Percentiles rank a stretch among this genome's conserved stretches.
phyloP scores from a whole-genome alignment of 1,140 invertebrate genomes.

The Heliconius eleuchia region DNA sequence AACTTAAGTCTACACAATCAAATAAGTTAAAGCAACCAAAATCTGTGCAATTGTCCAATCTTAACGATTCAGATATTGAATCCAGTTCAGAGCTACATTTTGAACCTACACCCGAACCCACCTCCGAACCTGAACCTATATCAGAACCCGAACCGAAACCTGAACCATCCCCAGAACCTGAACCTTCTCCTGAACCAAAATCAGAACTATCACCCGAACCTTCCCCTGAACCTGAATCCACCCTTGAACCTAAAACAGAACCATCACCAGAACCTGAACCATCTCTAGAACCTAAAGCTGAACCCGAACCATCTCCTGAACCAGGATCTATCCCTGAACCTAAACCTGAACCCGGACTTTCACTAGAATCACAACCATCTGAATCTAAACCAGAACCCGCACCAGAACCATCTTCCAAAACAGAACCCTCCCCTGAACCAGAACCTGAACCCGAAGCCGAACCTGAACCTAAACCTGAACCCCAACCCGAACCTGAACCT shows the following conservation, averaged over 20 bases:
- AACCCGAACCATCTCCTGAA: constrained; percentile 78
- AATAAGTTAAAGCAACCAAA: constrained; percentile 79
- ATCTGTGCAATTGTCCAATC: constrained; percentile 53
- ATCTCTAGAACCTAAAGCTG: constrained; percentile 72
- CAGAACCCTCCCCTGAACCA: constrained; percentile 51
- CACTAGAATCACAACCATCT: constrained; percentile 77
- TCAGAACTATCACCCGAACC: constrained; percentile 55
- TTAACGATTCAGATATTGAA: constrained; percentile 48
- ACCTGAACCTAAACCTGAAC: constrained; percentile 74
- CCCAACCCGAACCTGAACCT: constrained; percentile 78
- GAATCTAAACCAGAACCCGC: constrained; percentile 69
- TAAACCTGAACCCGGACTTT: constrained; percentile 75
- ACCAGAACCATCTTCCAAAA: constrained; percentile 60
- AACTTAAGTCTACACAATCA: constrained; percentile 63
- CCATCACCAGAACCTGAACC: constrained; percentile 66
- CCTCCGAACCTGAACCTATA: constrained; percentile 57
- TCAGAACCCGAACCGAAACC: constrained; percentile 60
- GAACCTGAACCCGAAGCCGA: constrained; percentile 57
- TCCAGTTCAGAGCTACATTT: constrained; percentile 77
- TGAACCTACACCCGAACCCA: constrained; percentile 77
- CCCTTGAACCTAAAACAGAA: constrained; percentile 35
- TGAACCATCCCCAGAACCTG: constrained; percentile 38
- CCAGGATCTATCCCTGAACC: constrained; percentile 71
- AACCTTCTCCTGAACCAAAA: constrained; percentile 74
- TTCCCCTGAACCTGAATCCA: constrained; percentile 20